Evolutionary conservation across 2,888 invertebrate genomes (phyloP).

Genomic region (Empis livida): DNA sequence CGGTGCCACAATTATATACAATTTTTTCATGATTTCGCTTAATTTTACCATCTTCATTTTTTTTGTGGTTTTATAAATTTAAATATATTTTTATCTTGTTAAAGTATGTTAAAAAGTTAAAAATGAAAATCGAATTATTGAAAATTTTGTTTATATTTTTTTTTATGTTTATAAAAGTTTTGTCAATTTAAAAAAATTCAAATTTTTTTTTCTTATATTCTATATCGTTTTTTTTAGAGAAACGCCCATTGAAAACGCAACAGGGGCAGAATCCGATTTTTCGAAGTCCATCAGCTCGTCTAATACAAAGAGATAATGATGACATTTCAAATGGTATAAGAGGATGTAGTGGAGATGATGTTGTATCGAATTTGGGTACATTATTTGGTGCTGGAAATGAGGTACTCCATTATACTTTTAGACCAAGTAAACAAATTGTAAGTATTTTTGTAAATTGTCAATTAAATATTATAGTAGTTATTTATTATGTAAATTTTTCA

Average conservation of each 20-base stretch:
- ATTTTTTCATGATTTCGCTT: no score
- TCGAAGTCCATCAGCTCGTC: constrained; percentile 33
- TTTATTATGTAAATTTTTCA: no score
- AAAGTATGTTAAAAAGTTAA: no score
- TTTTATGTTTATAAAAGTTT: not conserved
- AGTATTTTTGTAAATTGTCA: constrained; percentile 18
- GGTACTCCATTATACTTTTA: constrained; percentile 36
- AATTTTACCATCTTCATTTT: no score
- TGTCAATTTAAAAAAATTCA: not conserved
- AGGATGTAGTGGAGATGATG: constrained; percentile 13
- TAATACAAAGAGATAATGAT: constrained; percentile 31
- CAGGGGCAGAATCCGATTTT: constrained; percentile 31
- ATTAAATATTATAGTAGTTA: no score
- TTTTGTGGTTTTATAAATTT: no score
- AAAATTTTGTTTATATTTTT: not conserved
- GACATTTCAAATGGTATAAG: constrained; percentile 16
- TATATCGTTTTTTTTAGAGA: constrained; percentile 22
- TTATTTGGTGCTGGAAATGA: constrained; percentile 31
- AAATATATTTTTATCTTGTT: no score
- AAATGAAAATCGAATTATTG: no score
- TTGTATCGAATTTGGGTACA: constrained; percentile 23
- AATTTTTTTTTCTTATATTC: not conserved
- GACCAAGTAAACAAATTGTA: constrained; percentile 38
- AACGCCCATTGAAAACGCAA: constrained; percentile 34
- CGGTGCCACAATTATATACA: no score